Base-by-base conservation (phyloP, 2,797 vertebrate species). In the Trematomus bernacchii region DNA sequence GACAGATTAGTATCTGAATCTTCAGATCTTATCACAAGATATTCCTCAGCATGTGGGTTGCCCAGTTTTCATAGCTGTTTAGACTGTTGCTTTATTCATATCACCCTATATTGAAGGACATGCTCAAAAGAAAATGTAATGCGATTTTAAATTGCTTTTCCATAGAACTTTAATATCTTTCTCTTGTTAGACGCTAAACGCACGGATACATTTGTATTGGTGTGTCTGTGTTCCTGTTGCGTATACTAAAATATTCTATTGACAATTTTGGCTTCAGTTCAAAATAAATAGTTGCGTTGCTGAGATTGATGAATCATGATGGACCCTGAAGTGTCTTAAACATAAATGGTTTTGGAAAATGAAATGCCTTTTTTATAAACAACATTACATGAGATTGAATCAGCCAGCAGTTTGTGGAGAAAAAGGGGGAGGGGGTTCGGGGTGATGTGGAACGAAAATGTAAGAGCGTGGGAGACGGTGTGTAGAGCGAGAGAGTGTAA, bases 341-440 rank as follows among this genome's bases (percentile, higher is more conserved):
- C 86, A 77, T 72, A 85, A 86, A 86, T 69, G 71, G 43, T 74
- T 85, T 72, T 65, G 76, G 73, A 80, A 91, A 91, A 89, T 89
- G 61, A 87, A 90, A 87, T 70, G 57, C 52, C 33, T 88, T 81
- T 27, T 83, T 87, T 66, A 79, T 85, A 74, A 88, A 91, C 84
- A 88, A 82, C 70, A n/a, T 88, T 91, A 73, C 82, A 57, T 10
- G 76, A 86, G 78, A 92, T 91, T 91, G 84, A 91, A 87, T 90
- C 80, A 89, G 81, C 79, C 80, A 76, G 27, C 3, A 9, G 71
- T 66, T 71, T 76, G 81, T 83, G 69, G 81, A 76, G 75, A 51
- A 37, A 73, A 40, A 46, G 18, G 23, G 5, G 15, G 14, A 15
- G 6, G n/a, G 61, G 10, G 21, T 27, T 27, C 27, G 19, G 23